phyloP scores from a whole-genome alignment of 2,797 vertebrate species.

The Lagorchestes hirsutus region DNA sequence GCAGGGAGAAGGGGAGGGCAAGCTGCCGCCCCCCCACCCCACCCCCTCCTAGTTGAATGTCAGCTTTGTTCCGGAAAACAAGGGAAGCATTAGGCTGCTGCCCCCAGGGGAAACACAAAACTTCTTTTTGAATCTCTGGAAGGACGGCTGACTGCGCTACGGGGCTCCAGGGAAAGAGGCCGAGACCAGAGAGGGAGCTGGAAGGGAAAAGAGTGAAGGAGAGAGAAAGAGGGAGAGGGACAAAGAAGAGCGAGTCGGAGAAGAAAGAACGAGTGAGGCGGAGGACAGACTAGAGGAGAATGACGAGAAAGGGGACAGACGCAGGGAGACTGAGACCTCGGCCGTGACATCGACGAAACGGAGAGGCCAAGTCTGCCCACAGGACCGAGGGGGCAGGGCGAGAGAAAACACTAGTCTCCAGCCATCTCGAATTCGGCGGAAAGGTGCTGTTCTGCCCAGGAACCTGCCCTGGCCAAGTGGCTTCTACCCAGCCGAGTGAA shows the following conservation, averaged over 20 bases:
- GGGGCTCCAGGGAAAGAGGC: constrained; percentile 75
- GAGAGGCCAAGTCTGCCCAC: constrained; percentile 29
- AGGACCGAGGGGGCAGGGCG: constrained; percentile 44
- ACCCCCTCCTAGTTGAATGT: constrained; percentile 85
- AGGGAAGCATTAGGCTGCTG: constrained; percentile 86
- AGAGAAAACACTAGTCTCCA: neutral
- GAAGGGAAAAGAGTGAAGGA: constrained; percentile 62
- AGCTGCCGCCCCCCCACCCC: constrained; percentile 38
- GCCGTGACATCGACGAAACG: neutral
- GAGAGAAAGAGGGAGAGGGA: constrained; percentile 37
- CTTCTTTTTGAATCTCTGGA: constrained; percentile 86
- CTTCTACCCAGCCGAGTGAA: constrained; percentile 79
- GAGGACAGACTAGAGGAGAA: neutral
- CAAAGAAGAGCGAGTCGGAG: neutral
- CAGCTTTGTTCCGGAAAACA: constrained; percentile 87
- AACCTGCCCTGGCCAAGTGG: constrained; percentile 67
- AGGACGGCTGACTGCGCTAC: constrained; percentile 81
- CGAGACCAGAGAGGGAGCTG: constrained; percentile 41
- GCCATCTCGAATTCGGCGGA: constrained; percentile 60
- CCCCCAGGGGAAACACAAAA: constrained; percentile 85
- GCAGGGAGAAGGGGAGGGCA: constrained; percentile 57
- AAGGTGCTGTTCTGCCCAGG: constrained; percentile 72
- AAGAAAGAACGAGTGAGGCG: neutral
- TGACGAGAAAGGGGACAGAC: constrained; percentile 10
- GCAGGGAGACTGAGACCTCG: constrained; percentile 5